Evolutionary conservation across 2,797 vertebrate genomes (phyloP).

Genomic region (Schizopygopsis pylzovi): DNA sequence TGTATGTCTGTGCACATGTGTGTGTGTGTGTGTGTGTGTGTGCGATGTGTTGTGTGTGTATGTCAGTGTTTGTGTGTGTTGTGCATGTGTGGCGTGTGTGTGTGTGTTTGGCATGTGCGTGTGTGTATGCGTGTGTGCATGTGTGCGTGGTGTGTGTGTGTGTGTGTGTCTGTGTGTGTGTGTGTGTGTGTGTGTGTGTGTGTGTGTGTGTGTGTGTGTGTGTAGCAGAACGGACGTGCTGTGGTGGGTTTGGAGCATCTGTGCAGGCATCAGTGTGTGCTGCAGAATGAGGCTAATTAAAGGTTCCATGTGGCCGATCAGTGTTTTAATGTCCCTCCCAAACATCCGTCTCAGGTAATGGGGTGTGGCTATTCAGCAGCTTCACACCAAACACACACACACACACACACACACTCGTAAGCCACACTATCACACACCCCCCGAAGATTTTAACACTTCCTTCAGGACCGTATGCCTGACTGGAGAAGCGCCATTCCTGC

Average conservation of each 20-base stretch:
- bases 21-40: too few relatives aligned
- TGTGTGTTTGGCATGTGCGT: background rate
- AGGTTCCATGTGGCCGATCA: constrained; percentile 84
- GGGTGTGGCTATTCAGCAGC: constrained; percentile 78
- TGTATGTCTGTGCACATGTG: too few relatives aligned
- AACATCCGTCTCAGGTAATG: constrained; percentile 83
- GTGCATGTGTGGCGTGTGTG: background rate
- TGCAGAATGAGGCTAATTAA: constrained; percentile 86
- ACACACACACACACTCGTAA: constrained; percentile 55
- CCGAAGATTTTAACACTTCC: constrained; percentile 5
- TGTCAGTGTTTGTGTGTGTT: too few relatives aligned
- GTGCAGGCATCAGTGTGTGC: constrained; percentile 70
- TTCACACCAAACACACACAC: constrained; percentile 70
- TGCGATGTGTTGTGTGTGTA: too few relatives aligned
- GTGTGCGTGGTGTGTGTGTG: background rate
- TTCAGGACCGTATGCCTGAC: background rate
- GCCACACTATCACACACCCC: constrained; percentile 5
- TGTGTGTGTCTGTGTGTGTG: background rate
- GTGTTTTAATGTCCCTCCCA: constrained; percentile 82
- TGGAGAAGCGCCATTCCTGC: background rate
- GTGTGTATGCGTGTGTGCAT: background rate
- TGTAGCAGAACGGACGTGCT: constrained; percentile 73
- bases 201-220: background rate
- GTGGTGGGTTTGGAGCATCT: constrained; percentile 81
- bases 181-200: background rate